Conservation (phyloP, 2,888 invertebrate genomes). For the Drosophila borealis region DNA sequence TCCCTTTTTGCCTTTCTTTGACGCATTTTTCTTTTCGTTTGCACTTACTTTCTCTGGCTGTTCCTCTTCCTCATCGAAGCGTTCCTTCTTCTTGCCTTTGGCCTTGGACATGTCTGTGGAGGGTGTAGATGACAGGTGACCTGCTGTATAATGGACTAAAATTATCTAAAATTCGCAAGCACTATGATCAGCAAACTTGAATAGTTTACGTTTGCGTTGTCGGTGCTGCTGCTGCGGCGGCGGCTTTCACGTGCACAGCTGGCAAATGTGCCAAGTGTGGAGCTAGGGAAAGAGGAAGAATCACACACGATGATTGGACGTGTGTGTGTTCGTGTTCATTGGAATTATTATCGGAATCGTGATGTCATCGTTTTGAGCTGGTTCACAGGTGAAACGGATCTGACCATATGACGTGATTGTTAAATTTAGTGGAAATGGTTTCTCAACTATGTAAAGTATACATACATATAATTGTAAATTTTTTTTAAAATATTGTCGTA, state of each 20-base stretch:
- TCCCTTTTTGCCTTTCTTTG: constrained; percentile 77
- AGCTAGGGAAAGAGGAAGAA: constrained; percentile 38
- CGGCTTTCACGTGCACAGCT: constrained; percentile 76
- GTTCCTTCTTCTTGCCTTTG: constrained; percentile 81
- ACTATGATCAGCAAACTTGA: neutral
- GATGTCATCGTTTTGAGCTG: constrained; percentile 50
- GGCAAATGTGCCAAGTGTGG: constrained; percentile 61
- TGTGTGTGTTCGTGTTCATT: constrained; percentile 9
- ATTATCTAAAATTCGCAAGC: neutral
- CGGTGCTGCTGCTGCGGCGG: constrained; percentile 25
- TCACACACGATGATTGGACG: constrained; percentile 18
- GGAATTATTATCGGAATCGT: constrained; percentile 46
- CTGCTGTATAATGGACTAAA: constrained; percentile 3
- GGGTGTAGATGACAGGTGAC: neutral
- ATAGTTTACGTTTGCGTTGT: constrained; percentile 27
- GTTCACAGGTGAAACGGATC: constrained; percentile 25
- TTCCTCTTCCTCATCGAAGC: constrained; percentile 77
- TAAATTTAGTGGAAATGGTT: neutral
- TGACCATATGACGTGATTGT: neutral
- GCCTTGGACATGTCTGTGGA: constrained; percentile 65
- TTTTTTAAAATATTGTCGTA: neutral
- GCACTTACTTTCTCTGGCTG: constrained; percentile 48
- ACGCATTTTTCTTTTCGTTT: constrained; percentile 60
- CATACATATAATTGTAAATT: neutral
- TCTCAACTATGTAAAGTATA: neutral